phyloP scores from a whole-genome alignment of 2,888 invertebrate genomes.

The Oscheius myriophilus region DNA sequence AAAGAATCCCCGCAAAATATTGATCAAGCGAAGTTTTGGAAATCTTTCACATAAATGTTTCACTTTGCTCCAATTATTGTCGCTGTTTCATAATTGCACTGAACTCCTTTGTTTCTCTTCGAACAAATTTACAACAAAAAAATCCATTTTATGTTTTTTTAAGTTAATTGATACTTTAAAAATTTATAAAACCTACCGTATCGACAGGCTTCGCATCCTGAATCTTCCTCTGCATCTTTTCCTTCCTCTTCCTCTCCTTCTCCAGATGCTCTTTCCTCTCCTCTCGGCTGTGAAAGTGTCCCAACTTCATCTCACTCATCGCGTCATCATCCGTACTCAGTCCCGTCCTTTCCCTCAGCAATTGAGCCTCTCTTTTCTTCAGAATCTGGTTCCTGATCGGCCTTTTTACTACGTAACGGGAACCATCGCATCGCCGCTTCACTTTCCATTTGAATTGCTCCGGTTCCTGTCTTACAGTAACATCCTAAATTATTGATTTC shows the following conservation, averaged over 20 bases:
- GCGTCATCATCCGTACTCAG: constrained; percentile 83
- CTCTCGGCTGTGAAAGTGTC: constrained; percentile 82
- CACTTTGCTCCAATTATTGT: too few relatives aligned
- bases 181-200: constrained; percentile 38
- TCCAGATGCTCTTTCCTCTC: constrained; percentile 82
- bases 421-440: constrained; percentile 81
- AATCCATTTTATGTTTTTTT: too few relatives aligned
- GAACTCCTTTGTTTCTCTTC: too few relatives aligned
- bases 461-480: constrained; percentile 11
- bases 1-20: too few relatives aligned
- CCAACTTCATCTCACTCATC: constrained; percentile 81
- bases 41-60: too few relatives aligned
- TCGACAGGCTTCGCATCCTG: constrained; percentile 64
- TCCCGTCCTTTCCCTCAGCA: constrained; percentile 79
- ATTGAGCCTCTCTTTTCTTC: constrained; percentile 79
- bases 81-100: too few relatives aligned
- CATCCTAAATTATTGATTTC: not conserved
- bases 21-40: too few relatives aligned
- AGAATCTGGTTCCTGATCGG: constrained; percentile 76
- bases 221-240: constrained; percentile 71
- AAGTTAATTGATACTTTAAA: too few relatives aligned
- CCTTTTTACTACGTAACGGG: constrained; percentile 81
- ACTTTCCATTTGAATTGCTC: constrained; percentile 78
- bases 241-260: constrained; percentile 78
- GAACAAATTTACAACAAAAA: too few relatives aligned